phyloP scores from a whole-genome alignment of 2,797 vertebrate genomes.

The Microhierax caerulescens region DNA sequence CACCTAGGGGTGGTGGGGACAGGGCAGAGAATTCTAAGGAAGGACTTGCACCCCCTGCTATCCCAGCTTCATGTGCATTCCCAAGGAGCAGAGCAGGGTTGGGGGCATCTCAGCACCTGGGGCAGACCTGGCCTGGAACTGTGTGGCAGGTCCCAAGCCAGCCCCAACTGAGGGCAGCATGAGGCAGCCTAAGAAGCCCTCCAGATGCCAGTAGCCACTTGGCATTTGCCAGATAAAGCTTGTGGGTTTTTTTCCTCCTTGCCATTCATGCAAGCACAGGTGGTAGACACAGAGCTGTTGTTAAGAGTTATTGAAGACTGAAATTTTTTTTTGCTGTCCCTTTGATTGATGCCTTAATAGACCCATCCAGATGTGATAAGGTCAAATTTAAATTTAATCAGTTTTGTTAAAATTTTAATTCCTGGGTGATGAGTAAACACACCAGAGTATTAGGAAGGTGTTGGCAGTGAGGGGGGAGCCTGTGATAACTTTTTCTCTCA shows the following conservation, averaged over 20 bases:
- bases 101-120: not conserved
- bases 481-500: conserved; percentile 59
- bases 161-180: fast-evolving
- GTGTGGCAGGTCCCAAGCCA: not conserved
- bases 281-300: not conserved
- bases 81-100: not conserved
- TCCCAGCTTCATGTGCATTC: fast-evolving
- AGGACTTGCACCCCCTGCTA: not conserved
- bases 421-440: conserved; percentile 80
- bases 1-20: not conserved
- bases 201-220: not conserved
- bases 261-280: not conserved
- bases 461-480: conserved; percentile 2
- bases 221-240: fast-evolving
- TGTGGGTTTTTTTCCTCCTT: not conserved
- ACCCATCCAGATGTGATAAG: conserved; percentile 79
- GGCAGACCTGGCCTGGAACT: not conserved
- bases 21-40: not conserved
- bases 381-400: conserved; percentile 86
- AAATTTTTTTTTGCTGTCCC: conserved; percentile 23
- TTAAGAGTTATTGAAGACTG: conserved; percentile 17
- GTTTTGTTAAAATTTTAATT: conserved; percentile 15
- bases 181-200: fast-evolving
- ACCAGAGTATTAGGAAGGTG: not conserved
- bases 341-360: conserved; percentile 81